A percentile compares a stretch with the other conserved stretches of the same genome.
Evolutionary conservation across 2,888 invertebrate species (phyloP).

Genomic region (Syrphus vitripennis): DNA sequence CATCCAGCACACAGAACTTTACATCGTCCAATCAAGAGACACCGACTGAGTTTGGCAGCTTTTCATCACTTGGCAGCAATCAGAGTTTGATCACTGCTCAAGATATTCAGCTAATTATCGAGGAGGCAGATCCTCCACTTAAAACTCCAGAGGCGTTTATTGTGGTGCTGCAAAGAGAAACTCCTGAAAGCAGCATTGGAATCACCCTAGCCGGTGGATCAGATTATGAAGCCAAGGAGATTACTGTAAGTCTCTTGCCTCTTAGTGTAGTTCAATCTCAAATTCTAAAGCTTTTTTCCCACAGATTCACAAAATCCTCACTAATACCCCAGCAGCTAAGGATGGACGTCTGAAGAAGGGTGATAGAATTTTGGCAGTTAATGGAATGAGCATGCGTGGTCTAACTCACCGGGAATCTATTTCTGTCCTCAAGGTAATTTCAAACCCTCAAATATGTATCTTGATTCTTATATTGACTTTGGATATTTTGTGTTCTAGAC

Average conservation of each 20-base stretch:
- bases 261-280: no score
- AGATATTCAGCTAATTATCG: conserved; percentile 85
- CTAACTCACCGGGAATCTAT: conserved; percentile 94
- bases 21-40: conserved; percentile 80
- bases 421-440: conserved; percentile 89
- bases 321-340: conserved; percentile 92
- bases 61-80: conserved; percentile 81
- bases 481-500: conserved; percentile 82
- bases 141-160: conserved; percentile 85
- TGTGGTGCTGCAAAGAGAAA: conserved; percentile 86
- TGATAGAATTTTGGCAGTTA: conserved; percentile 93
- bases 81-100: conserved; percentile 81
- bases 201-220: conserved; percentile 94
- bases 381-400: conserved; percentile 91
- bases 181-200: conserved; percentile 89
- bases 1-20: conserved; percentile 79
- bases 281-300: not conserved
- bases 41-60: conserved; percentile 80
- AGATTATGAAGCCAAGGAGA: conserved; percentile 95
- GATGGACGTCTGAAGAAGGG: conserved; percentile 93
- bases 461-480: not conserved
- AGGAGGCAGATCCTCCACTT: conserved; percentile 86
- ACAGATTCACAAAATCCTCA: conserved; percentile 92
- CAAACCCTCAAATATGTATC: not conserved
- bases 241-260: conserved; percentile 86